Conservation (phyloP, 1,140 invertebrate species). For the Temnothorax nylanderi region DNA sequence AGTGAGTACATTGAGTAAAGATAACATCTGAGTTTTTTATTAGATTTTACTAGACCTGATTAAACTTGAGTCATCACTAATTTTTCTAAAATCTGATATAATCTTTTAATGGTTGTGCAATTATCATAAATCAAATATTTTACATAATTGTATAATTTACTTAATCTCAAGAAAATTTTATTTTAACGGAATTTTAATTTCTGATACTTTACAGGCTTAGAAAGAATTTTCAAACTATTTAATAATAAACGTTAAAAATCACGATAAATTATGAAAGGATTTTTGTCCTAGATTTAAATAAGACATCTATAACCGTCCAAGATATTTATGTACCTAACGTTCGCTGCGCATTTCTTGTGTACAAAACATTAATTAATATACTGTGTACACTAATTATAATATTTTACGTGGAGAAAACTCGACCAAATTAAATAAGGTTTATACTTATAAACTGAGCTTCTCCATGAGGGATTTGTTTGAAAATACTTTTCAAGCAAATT, state of each 20-base stretch:
- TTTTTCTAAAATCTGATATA: neutral
- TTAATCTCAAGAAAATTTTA: neutral
- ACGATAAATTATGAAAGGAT: neutral
- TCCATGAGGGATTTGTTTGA: neutral
- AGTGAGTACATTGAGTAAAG: constrained; percentile 15
- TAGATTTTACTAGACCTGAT: neutral
- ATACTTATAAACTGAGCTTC: neutral
- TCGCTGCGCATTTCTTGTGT: neutral
- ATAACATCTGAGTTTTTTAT: constrained; percentile 11
- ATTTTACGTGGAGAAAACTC: neutral
- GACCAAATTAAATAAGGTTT: neutral
- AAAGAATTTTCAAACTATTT: neutral
- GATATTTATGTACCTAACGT: neutral
- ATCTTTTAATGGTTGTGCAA: neutral
- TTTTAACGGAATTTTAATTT: neutral
- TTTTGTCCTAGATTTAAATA: neutral
- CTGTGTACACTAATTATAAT: neutral
- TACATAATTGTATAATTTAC: neutral
- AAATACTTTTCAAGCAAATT: constrained; percentile 26
- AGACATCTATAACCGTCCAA: neutral
- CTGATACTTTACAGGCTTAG: neutral
- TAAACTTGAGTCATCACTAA: neutral
- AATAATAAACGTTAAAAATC: neutral
- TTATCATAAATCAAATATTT: neutral
- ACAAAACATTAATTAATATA: neutral